These are phyloP conservation scores for Nyctibius bracteatus DNA, from an alignment of 2,113 vertebrate species.

Conservation along the genomic window DNA sequence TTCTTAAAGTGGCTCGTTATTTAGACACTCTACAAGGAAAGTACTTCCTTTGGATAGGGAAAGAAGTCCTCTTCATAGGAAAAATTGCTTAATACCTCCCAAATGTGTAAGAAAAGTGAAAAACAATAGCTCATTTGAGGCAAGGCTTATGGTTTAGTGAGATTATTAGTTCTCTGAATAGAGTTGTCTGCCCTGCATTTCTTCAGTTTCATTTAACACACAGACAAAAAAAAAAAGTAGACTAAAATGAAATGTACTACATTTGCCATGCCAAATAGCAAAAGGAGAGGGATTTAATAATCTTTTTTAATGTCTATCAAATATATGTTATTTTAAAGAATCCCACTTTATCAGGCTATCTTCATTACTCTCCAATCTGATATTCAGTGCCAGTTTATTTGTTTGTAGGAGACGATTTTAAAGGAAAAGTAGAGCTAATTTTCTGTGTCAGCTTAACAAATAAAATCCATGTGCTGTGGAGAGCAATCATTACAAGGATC, in stretches of 20 bases:
- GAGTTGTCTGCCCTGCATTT: slow-evolving; percentile 36
- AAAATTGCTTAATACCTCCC: slow-evolving; percentile 65
- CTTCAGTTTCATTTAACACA: slow-evolving; percentile 47
- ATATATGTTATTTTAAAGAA: slow-evolving; percentile 40
- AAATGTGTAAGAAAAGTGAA: slow-evolving; percentile 61
- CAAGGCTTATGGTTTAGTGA: slow-evolving; percentile 41
- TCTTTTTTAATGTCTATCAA: slow-evolving; percentile 43
- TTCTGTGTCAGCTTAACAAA: slow-evolving; percentile 60
- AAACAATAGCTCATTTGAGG: slow-evolving; percentile 22
- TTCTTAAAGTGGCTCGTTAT: slow-evolving; percentile 55
- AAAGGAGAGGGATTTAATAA: slow-evolving; percentile 26
- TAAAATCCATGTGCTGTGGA: slow-evolving; percentile 39
- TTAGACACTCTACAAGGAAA: slow-evolving; percentile 26
- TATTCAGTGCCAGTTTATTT: slow-evolving; percentile 24
- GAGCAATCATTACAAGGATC: slow-evolving; percentile 47
- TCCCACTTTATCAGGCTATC: background rate
- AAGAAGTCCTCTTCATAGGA: slow-evolving; percentile 31
- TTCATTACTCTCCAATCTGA: slow-evolving; percentile 46
- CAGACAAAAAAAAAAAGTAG: background rate
- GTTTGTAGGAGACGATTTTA: background rate
- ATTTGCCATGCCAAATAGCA: slow-evolving; percentile 4
- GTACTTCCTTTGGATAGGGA: slow-evolving; percentile 38
- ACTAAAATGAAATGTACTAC: slow-evolving; percentile 33
- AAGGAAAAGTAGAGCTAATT: slow-evolving; percentile 50
- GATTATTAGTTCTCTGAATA: slow-evolving; percentile 53